Conservation (phyloP, 1,140 invertebrate genomes). For the Plutomurus gul region DNA sequence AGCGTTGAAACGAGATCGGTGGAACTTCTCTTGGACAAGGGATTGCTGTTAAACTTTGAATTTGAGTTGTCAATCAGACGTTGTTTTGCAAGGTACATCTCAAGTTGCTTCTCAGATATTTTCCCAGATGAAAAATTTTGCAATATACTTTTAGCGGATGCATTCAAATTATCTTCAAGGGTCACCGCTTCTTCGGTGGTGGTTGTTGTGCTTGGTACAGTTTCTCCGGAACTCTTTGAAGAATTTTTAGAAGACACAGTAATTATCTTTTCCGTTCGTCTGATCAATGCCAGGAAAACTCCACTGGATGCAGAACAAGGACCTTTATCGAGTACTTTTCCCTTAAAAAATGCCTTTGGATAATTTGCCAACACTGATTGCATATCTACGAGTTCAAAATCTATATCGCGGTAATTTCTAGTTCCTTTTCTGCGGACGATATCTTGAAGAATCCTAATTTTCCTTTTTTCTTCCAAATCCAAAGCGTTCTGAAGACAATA, state of each 20-base stretch:
- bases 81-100: not conserved
- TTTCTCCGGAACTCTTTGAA: not conserved
- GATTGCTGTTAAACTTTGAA: not conserved
- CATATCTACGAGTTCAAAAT: conserved; percentile 35
- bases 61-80: not conserved
- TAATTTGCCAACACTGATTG: conserved; percentile 28
- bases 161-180: not conserved
- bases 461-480: not conserved
- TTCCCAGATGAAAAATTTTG: not conserved
- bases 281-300: conserved; percentile 38
- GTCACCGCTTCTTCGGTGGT: not conserved
- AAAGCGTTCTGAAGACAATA: not conserved
- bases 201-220: not conserved
- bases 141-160: not conserved
- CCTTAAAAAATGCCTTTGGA: conserved; percentile 13
- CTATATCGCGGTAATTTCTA: conserved; percentile 18
- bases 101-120: not conserved
- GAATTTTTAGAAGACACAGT: not conserved
- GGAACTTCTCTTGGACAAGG: not conserved
- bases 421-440: not conserved
- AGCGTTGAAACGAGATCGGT: not conserved
- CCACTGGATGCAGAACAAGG: conserved; percentile 42
- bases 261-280: conserved; percentile 20
- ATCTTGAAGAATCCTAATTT: not conserved
- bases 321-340: conserved; percentile 35